Percentiles rank a stretch among this genome's conserved stretches.
These are phyloP conservation scores for Apus apus DNA, from an alignment of 2,113 vertebrate genomes.

Conservation along the genomic window DNA sequence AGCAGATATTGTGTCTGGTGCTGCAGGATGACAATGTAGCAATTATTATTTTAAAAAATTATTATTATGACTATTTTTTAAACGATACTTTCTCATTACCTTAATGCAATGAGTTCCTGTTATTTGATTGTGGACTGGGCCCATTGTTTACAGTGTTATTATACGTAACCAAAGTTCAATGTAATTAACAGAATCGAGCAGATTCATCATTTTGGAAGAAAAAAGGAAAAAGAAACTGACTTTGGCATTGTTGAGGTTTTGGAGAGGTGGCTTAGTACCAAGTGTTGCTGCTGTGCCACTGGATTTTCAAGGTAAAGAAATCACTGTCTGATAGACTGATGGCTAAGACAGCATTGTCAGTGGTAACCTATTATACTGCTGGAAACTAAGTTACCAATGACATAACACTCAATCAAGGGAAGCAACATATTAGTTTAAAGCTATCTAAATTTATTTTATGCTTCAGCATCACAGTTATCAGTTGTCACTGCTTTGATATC, in stretches of 20 bases:
- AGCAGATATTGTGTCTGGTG: neutral
- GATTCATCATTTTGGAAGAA: neutral
- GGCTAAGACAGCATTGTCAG: neutral
- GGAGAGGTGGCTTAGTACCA: neutral
- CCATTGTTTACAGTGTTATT: conserved; percentile 51
- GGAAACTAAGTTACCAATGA: conserved; percentile 33
- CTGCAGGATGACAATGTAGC: conserved; percentile 18
- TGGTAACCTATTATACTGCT: neutral
- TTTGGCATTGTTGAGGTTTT: neutral
- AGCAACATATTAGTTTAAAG: conserved; percentile 12
- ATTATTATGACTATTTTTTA: neutral
- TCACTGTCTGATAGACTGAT: neutral
- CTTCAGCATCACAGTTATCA: neutral
- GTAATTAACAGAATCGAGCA: neutral
- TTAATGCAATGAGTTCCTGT: neutral
- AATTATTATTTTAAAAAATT: neutral
- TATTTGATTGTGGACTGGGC: conserved; percentile 39
- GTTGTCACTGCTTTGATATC: conserved; percentile 57
- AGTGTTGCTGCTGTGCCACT: neutral
- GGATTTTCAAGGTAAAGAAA: neutral
- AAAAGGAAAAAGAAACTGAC: neutral
- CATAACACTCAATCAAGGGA: conserved; percentile 5
- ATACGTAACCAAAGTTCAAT: conserved; percentile 18
- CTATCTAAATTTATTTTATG: conserved; percentile 56
- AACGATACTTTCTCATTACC: neutral